phyloP scores from a whole-genome alignment of 2,797 vertebrate genomes.

The Rhinatrema bivittatum region DNA sequence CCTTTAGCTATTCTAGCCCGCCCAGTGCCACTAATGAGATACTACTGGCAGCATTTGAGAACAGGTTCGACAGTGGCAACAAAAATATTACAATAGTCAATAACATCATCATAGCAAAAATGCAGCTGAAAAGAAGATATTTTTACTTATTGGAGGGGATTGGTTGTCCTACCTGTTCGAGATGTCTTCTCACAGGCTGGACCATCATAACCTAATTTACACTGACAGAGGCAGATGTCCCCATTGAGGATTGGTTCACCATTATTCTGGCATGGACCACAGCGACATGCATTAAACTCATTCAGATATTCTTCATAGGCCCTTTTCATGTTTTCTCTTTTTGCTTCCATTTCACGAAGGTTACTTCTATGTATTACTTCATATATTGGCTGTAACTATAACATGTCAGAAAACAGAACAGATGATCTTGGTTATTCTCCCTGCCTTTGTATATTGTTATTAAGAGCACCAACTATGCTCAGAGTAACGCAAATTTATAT shows the following conservation, averaged over 20 bases:
- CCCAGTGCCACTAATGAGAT: no score
- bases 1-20: no score
- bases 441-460: no score
- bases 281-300: constrained; percentile 77
- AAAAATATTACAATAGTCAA: no score
- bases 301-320: constrained; percentile 69
- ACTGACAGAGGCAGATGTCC: constrained; percentile 68
- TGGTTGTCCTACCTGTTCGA: constrained; percentile 8
- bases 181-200: constrained; percentile 36
- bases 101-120: no score
- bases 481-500: no score
- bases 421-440: neutral
- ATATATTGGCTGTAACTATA: constrained; percentile 72
- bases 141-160: no score
- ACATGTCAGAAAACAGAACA: neutral
- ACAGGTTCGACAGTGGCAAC: no score
- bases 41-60: no score
- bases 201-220: constrained; percentile 53
- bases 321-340: constrained; percentile 57
- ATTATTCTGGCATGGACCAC: constrained; percentile 68
- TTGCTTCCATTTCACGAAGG: constrained; percentile 41
- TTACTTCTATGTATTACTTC: constrained; percentile 66
- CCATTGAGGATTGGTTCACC: constrained; percentile 61
- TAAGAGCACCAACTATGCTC: no score
- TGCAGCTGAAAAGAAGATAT: no score